phyloP scores from a whole-genome alignment of 2,888 invertebrate genomes.

The Coenonympha arcania region DNA sequence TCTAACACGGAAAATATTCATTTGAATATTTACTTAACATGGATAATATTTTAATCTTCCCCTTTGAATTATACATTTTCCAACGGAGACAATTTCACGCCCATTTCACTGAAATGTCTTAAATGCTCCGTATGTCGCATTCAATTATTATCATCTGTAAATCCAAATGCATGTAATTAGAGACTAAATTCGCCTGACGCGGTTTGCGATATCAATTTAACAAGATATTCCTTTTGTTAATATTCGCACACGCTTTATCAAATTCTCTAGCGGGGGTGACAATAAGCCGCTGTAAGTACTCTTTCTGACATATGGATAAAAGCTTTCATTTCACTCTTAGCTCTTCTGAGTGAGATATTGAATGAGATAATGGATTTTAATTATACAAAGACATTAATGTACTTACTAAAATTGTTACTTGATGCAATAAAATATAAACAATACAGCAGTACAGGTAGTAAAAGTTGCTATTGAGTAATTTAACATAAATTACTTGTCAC shows the following conservation, averaged over 20 bases:
- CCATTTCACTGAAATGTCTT: conserved; percentile 49
- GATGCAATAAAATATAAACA: background rate
- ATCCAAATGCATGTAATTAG: conserved; percentile 29
- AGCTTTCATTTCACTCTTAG: conserved; percentile 74
- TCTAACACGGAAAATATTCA: conserved; percentile 76
- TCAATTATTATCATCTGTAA: conserved; percentile 42
- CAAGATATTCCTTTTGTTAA: conserved; percentile 76
- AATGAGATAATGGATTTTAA: conserved; percentile 33
- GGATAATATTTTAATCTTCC: conserved; percentile 77
- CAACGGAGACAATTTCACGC: conserved; percentile 73
- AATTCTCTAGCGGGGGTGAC: conserved; percentile 75
- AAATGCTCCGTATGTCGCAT: conserved; percentile 41
- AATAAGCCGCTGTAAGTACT: conserved; percentile 75
- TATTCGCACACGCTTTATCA: conserved; percentile 76
- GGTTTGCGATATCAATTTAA: conserved; percentile 68
- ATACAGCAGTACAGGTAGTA: background rate
- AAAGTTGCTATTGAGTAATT: background rate
- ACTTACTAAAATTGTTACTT: background rate
- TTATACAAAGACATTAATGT: background rate
- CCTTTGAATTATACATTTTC: conserved; percentile 75
- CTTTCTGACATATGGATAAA: conserved; percentile 74
- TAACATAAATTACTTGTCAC: background rate
- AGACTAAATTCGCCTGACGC: conserved; percentile 46
- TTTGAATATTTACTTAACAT: conserved; percentile 76
- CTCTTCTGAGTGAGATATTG: conserved; percentile 62